These are phyloP conservation scores for Neopipo cinnamomea DNA, from an alignment of 2,113 vertebrate genomes.

Conservation along the genomic window DNA sequence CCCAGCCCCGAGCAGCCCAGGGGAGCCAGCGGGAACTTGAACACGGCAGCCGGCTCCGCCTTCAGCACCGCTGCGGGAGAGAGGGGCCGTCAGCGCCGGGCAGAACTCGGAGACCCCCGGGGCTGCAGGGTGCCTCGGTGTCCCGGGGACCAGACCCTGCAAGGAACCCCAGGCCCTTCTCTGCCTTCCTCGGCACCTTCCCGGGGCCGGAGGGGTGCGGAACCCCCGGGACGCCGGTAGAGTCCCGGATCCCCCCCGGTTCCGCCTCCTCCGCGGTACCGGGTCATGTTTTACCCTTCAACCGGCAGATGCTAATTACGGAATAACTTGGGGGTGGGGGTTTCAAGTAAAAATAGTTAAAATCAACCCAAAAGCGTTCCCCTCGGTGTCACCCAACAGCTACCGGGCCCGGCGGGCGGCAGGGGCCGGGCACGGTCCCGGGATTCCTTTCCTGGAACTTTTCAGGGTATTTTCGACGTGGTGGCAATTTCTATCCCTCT, in stretches of 20 bases:
- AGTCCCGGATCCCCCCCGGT: background rate
- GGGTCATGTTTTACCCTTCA: background rate
- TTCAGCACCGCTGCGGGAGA: constrained; percentile 83
- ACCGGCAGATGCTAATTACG: background rate
- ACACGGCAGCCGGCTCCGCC: constrained; percentile 87
- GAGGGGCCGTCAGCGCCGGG: background rate
- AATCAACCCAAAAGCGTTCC: background rate
- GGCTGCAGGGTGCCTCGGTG: background rate
- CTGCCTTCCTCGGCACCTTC: background rate
- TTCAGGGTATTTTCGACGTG: background rate
- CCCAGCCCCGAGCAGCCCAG: constrained; percentile 86
- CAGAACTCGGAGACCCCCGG: background rate
- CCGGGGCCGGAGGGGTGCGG: no score
- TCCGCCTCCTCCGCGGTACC: no score
- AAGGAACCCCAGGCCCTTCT: fast-evolving
- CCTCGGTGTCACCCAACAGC: background rate
- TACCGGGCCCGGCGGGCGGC: background rate
- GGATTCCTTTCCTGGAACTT: background rate
- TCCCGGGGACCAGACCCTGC: background rate
- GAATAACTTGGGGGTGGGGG: background rate
- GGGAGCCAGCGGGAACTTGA: constrained; percentile 93
- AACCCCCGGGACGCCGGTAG: background rate
- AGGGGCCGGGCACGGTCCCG: background rate
- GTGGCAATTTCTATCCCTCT: background rate
- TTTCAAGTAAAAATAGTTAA: background rate